A percentile compares a stretch with the other conserved stretches of the same genome.
phyloP scores from a whole-genome alignment of 1,140 invertebrate species.

The Bursaphelenchus mucronatus region DNA sequence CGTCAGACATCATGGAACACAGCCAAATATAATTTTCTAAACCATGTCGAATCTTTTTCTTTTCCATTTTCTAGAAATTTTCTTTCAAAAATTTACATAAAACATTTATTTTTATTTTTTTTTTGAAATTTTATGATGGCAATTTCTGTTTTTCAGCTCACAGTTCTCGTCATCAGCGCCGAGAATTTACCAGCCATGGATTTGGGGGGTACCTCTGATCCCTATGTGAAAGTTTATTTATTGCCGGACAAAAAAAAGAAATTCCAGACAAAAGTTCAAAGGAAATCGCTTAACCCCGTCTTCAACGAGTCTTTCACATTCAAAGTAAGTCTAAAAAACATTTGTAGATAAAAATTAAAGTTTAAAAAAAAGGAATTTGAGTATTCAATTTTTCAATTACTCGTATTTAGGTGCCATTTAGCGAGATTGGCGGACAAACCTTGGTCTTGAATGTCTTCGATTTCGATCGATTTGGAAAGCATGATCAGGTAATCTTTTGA shows the following conservation, averaged over 20 bases:
- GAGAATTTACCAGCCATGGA: constrained; percentile 60
- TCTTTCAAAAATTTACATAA: too few species aligned
- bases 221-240: constrained; percentile 61
- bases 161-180: constrained; percentile 55
- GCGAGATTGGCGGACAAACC: constrained; percentile 58
- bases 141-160: constrained; percentile 44
- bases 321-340: constrained; percentile 38
- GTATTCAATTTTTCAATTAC: too few species aligned
- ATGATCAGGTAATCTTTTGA: constrained; percentile 71
- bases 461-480: constrained; percentile 81
- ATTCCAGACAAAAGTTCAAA: constrained; percentile 63
- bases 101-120: neutral
- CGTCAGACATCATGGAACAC: constrained; percentile 1
- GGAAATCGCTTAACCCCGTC: constrained; percentile 62
- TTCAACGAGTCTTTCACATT: constrained; percentile 62
- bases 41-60: too few species aligned
- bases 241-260: constrained; percentile 63
- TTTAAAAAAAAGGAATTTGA: too few species aligned
- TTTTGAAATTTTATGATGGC: neutral
- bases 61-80: too few species aligned
- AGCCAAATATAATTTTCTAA: too few species aligned
- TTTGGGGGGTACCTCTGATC: constrained; percentile 54
- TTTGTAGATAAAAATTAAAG: neutral
- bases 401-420: constrained; percentile 51
- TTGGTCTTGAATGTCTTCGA: constrained; percentile 80